Base-by-base conservation (phyloP, 2,888 invertebrate species). In the Parapristionchus giblindavisi region DNA sequence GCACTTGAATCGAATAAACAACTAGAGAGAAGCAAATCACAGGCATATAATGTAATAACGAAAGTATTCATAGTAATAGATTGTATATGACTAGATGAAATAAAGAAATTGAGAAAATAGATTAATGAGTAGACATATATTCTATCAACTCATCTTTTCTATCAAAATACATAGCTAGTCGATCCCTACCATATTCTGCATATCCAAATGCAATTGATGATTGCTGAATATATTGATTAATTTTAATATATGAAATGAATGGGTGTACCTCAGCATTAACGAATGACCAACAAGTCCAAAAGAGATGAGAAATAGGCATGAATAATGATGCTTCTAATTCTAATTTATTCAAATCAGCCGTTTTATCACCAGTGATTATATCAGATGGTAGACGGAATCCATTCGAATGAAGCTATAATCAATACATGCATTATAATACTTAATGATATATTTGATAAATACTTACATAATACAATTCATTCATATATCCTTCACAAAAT, bases 241-340 rank as follows among this genome's bases (percentile, higher is more conserved):
- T 54, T 71, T 56, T 27, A n/a, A 43, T 17, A 14, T 6, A 34
- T 24, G 5, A 8, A 24, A 51, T 14, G 58, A 54, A 56, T 56
- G 21, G 3, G 8, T 58, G 17, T 14, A 76, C 76, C 72, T 83
- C 83, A 1, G 81, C 83, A 66, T 83, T 82, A 29, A 83, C 73
- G 5, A 83, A 75, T 1, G 81, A 78, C 83, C 83, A 83, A 63
- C 80, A 80, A 3, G 79, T 75, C 83, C 81, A 83, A 77, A 83
- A 83, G 34, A 83, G 75, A 54, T 81, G 79, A 17, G 81, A 81
- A 48, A 83, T 76, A 0, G 83, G 80, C 83, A 83, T 83, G 75
- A 83, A 83, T 3, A 83, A 76, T 24, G 73, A 71, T 0, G 83
- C 76, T 61, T 83, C 83, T 61, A 76, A 68, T 34, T 78, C 75